Evolutionary conservation across 1,140 invertebrate genomes (phyloP).

Genomic region (Ruditapes philippinarum): DNA sequence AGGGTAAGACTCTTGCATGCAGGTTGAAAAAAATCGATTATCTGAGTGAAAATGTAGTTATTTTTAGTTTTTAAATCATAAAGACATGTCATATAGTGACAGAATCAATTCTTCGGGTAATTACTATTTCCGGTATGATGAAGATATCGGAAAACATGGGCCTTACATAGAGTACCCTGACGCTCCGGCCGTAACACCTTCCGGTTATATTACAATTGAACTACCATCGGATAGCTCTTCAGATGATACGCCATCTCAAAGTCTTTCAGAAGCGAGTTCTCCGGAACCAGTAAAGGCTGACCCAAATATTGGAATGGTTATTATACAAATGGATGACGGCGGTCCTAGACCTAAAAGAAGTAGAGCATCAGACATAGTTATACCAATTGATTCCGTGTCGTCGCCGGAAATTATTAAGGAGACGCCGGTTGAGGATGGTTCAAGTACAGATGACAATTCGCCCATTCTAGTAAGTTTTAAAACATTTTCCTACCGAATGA

Average conservation of each 20-base stretch:
- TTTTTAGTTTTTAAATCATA: not conserved
- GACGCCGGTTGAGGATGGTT: not conserved
- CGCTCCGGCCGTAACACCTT: not conserved
- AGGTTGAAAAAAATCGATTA: too few relatives aligned
- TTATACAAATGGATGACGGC: slow-evolving; percentile 38
- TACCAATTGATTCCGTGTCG: not conserved
- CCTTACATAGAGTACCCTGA: not conserved
- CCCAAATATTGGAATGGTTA: slow-evolving; percentile 2
- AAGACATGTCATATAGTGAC: not conserved
- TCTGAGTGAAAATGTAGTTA: not conserved
- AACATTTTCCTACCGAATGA: too few relatives aligned
- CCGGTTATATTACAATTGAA: too few relatives aligned
- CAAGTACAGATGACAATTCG: not conserved
- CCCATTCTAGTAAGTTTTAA: not conserved
- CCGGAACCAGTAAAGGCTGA: not conserved
- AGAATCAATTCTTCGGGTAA: not conserved
- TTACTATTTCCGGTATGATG: not conserved
- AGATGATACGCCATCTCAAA: too few relatives aligned
- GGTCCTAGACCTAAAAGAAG: not conserved
- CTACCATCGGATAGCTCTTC: not conserved
- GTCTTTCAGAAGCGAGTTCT: not conserved
- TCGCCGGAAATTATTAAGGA: not conserved
- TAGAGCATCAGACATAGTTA: not conserved
- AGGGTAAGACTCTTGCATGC: too few relatives aligned
- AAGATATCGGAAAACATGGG: not conserved